A percentile compares a stretch with the other conserved stretches of the same genome.
phyloP scores from a whole-genome alignment of 2,888 invertebrate species.

The Dasysyrphus albostriatus region DNA sequence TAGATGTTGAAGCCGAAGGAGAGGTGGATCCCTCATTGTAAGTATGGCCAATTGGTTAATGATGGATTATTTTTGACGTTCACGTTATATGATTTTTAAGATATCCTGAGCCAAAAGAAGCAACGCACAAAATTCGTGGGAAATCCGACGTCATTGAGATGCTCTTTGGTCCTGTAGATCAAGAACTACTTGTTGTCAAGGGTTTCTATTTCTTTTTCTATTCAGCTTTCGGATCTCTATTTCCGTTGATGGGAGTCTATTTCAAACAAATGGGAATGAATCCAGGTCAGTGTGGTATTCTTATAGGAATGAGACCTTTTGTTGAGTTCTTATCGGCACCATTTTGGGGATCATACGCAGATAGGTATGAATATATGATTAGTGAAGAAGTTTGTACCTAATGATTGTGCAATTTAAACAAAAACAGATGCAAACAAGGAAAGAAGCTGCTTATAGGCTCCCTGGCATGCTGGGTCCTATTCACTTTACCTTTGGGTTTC shows the following conservation, averaged over 20 bases:
- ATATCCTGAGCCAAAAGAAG: constrained; percentile 94
- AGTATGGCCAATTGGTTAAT: constrained; percentile 78
- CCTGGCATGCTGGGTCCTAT: constrained; percentile 97
- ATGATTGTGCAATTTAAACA: background rate
- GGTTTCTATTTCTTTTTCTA: constrained; percentile 99
- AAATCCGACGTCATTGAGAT: constrained; percentile 93
- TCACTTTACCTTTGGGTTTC: constrained; percentile 97
- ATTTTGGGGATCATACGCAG: constrained; percentile 98
- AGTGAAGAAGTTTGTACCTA: background rate
- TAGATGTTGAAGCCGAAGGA: constrained; percentile 92
- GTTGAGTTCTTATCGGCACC: constrained; percentile 98
- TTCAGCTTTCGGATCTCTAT: constrained; percentile 98
- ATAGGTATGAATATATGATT: constrained; percentile 85
- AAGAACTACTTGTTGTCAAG: constrained; percentile 96
- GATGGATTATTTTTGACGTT: background rate
- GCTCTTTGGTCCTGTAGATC: constrained; percentile 93
- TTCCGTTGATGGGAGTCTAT: constrained; percentile 99
- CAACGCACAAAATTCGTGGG: constrained; percentile 95
- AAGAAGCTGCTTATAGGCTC: constrained; percentile 95
- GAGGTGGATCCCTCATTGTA: constrained; percentile 93
- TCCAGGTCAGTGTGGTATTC: constrained; percentile 95
- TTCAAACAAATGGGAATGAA: constrained; percentile 99
- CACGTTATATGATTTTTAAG: constrained; percentile 81
- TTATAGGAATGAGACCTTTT: constrained; percentile 98
- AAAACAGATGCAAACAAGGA: constrained; percentile 90